Percentiles rank a stretch among this genome's conserved stretches.
phyloP scores from a whole-genome alignment of 2,113 vertebrate genomes.

The Bucco capensis region DNA sequence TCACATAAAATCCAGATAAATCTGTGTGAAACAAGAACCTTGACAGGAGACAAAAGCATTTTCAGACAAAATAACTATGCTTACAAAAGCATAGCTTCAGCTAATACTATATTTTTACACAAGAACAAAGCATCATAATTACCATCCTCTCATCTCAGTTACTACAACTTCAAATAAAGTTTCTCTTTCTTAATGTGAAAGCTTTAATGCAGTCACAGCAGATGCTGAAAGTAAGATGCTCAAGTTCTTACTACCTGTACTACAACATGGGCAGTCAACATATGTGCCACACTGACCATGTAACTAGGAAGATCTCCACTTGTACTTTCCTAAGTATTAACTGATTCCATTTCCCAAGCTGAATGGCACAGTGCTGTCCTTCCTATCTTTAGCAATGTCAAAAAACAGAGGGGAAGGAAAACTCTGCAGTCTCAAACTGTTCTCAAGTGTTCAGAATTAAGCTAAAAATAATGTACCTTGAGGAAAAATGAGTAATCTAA shows the following conservation, averaged over 20 bases:
- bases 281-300: background rate
- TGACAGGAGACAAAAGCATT: background rate
- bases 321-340: background rate
- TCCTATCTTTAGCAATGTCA: background rate
- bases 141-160: background rate
- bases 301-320: background rate
- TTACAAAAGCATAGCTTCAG: background rate
- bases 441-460: background rate
- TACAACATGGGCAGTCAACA: background rate
- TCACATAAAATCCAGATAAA: background rate
- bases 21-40: background rate
- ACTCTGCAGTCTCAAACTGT: background rate
- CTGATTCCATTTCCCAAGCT: background rate
- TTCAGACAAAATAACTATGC: background rate
- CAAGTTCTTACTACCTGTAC: background rate
- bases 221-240: background rate
- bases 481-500: background rate
- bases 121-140: background rate
- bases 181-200: background rate
- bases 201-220: background rate
- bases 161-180: background rate
- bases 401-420: background rate
- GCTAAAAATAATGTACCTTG: background rate
- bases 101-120: background rate
- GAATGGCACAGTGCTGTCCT: background rate